These are phyloP conservation scores for Atta colombica DNA, from an alignment of 1,140 invertebrate species.

Conservation along the genomic window DNA sequence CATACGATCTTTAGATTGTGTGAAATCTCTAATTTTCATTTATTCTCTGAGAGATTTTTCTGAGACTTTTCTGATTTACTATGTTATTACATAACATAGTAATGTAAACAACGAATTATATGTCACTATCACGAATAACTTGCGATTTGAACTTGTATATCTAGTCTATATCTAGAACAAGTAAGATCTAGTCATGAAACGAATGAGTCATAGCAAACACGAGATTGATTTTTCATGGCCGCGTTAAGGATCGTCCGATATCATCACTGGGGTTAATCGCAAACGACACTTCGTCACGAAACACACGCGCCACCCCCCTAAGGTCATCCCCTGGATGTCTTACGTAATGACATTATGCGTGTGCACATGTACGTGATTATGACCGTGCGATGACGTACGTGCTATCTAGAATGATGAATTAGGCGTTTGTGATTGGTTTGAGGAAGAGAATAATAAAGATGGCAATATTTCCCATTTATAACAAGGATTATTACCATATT, in stretches of 20 bases:
- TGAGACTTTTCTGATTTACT: no score
- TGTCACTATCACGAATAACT: not conserved
- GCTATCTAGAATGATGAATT: conserved; percentile 69
- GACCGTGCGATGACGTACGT: conserved; percentile 33
- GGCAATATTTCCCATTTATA: conserved; percentile 69
- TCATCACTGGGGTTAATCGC: conserved; percentile 37
- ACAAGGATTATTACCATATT: conserved; percentile 58
- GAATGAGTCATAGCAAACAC: conserved; percentile 53
- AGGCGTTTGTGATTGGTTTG: conserved; percentile 70
- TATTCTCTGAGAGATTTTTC: not conserved
- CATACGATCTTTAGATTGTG: not conserved
- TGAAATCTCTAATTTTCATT: not conserved
- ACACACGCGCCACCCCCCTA: conserved; percentile 26
- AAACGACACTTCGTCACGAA: conserved; percentile 51
- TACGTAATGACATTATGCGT: conserved; percentile 30
- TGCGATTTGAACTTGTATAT: not conserved
- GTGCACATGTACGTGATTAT: conserved; percentile 8
- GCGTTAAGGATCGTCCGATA: conserved; percentile 52
- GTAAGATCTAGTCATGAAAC: conserved; percentile 1
- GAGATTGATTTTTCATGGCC: conserved; percentile 50
- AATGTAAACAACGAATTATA: conserved; percentile 3
- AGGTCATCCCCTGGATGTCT: conserved; percentile 41
- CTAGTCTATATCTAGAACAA: no score
- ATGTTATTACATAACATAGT: not conserved
- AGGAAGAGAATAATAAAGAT: conserved; percentile 68